phyloP scores from a whole-genome alignment of 2,888 invertebrate genomes.

The Octodonta nipae region DNA sequence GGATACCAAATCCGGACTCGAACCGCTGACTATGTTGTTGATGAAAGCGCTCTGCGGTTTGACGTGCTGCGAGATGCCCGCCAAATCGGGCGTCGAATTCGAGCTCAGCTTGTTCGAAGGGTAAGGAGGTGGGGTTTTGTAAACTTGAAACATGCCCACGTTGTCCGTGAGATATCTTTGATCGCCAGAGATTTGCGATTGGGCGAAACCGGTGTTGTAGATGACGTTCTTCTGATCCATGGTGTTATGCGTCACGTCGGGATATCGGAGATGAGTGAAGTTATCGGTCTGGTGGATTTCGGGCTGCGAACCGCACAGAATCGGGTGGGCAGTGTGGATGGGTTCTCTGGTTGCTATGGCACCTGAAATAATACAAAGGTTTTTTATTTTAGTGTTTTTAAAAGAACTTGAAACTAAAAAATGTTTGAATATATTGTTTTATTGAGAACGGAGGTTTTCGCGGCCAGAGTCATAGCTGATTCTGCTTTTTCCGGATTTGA shows the following conservation, averaged over 20 bases:
- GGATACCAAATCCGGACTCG: constrained; percentile 66
- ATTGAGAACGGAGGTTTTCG: too few species aligned
- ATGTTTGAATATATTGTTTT: too few species aligned
- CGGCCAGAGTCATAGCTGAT: too few species aligned
- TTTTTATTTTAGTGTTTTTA: too few species aligned
- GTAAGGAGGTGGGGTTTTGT: constrained; percentile 77
- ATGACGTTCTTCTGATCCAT: constrained; percentile 27
- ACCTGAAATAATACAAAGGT: constrained; percentile 20
- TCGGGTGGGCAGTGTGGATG: constrained; percentile 27
- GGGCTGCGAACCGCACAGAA: constrained; percentile 57
- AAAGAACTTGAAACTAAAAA: too few species aligned
- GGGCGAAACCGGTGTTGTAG: constrained; percentile 7
- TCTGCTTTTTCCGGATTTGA: too few species aligned
- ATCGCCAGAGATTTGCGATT: background rate
- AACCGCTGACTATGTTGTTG: constrained; percentile 50
- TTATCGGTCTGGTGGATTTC: constrained; percentile 49
- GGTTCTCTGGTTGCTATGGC: constrained; percentile 27
- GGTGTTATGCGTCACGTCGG: constrained; percentile 50
- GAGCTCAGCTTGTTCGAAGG: constrained; percentile 64
- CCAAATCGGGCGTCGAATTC: constrained; percentile 73
- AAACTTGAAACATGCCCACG: constrained; percentile 50
- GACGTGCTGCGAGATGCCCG: constrained; percentile 49
- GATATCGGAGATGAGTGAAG: constrained; percentile 39
- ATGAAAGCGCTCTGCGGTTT: constrained; percentile 29
- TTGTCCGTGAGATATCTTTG: constrained; percentile 25